Evolutionary conservation across 2,797 vertebrate species (phyloP), one percentile per base, ranked within the genome.

Genomic region (Crypturellus tataupa): DNA sequence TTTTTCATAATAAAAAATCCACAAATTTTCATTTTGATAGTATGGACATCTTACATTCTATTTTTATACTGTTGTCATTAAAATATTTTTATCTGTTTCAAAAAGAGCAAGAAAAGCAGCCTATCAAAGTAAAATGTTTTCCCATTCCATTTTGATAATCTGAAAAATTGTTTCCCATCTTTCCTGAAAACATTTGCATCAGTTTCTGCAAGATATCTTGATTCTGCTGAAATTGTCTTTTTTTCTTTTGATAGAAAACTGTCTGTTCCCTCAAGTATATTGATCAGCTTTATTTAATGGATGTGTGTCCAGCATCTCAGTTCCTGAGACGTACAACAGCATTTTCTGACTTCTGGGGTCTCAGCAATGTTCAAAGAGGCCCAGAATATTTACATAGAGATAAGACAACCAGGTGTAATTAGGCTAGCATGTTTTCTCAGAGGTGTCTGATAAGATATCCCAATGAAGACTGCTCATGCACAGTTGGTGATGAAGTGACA

Each of bases 331-430:
- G 29, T 5, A 3, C 46, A 51, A 60, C 21, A 71, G 47, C 13
- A 31, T 51, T 29, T 49, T 21, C 51, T 92, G 86, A 39, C 81
- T 91, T 67, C 63, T 51, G 67, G 83, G 70, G 63, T 77, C 82
- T 93, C 71, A 31, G 86, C 93, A 89, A 65, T 80, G 69, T 63
- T 75, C 62, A 71, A 80, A 11, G 71, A 93, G 77, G 86, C 70
- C 78, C 77, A 91, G 62, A 27, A 2, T 53, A 68, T 80, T 92
- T 93, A 27, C 80, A 71, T 67, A 82, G 68, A 0, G 1, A 47
- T 71, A 80, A 91, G 80, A 90, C 53, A 80, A 55, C 33, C 83
- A 82, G 47, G 25, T 86, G 40, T 76, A 89, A 95, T 95, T 91
- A 84, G 33, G 59, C 12, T 67, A 23, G 25, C 29, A 59, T 91